Base-by-base conservation (phyloP, 2,113 vertebrate species). In the Pyxicephalus adspersus region DNA sequence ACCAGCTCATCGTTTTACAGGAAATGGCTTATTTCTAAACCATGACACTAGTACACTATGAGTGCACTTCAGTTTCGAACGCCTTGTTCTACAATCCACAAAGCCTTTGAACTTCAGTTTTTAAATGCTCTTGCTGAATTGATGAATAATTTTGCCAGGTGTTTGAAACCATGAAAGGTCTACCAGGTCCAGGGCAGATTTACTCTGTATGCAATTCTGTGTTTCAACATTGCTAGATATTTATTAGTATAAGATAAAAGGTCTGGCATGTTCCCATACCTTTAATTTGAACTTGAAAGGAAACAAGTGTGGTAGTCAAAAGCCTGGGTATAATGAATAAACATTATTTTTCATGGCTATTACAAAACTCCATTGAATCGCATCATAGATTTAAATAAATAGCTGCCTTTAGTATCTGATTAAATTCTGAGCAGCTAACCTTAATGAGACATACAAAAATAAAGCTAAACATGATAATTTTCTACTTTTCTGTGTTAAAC, bases 81-180 rank as follows among this genome's bases (percentile, higher is more conserved):
- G 83, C 13, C 83, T 88, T 85, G 73, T 88, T 86, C 86, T 84
- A 65, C 83, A 81, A 78, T 83, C 86, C 88, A 80, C 75, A 57
- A 81, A 83, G 84, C 86, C 91, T 92, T 91, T 93, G 89, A 91
- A 89, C 88, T 85, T 28, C 85, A 87, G 86, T 87, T 90, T 88
- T 89, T 85, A 87, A 89, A 89, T 81, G 70, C 72, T 84, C 80
- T 73, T 84, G 85, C 88, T 90, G 91, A 92, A 90, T 87, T 87
- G 88, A 88, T 87, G 87, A 87, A 86, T 89, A 87, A 91, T 89
- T 89, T 91, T 87, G 83, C 89, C 88, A 86, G 87, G 89, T 90
- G 87, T 90, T 84, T 78, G 81, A 88, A 86, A 51, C 84, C 83
- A 83, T 83, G 84, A 88, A 88, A 84, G 83, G 83, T 85, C 85